phyloP scores from a whole-genome alignment of 1,140 invertebrate species.

The Papilio dardanus region DNA sequence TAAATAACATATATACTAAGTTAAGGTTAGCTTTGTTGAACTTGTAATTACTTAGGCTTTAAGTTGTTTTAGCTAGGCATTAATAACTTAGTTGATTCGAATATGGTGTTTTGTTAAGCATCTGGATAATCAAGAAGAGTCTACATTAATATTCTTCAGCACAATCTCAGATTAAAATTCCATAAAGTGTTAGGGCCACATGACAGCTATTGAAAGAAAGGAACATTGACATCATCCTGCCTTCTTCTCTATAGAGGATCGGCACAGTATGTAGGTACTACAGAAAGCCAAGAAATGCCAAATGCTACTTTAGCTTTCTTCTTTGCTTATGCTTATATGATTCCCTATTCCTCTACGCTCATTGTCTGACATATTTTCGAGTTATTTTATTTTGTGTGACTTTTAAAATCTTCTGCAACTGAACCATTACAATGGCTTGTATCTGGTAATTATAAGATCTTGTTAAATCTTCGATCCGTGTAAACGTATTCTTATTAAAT shows the following conservation, averaged over 20 bases:
- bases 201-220: no score
- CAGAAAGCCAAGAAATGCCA: no score
- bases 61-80: not conserved
- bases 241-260: no score
- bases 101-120: not conserved
- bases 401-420: constrained; percentile 21
- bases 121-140: not conserved
- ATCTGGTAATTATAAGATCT: not conserved
- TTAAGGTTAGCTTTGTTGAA: not conserved
- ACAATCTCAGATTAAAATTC: no score
- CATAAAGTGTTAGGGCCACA: no score
- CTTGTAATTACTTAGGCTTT: constrained; percentile 4
- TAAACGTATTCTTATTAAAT: constrained; percentile 43
- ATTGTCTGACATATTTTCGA: no score
- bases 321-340: no score
- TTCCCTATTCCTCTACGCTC: no score
- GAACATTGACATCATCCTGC: no score
- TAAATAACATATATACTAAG: constrained; percentile 15
- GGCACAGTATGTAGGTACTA: no score
- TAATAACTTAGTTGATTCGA: not conserved
- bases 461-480: constrained; percentile 38
- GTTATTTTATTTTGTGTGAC: not conserved
- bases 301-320: no score
- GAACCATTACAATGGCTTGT: not conserved
- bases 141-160: not conserved